These are phyloP conservation scores for Conopomorpha cramerella DNA, from an alignment of 1,140 invertebrate genomes.

Conservation along the genomic window DNA sequence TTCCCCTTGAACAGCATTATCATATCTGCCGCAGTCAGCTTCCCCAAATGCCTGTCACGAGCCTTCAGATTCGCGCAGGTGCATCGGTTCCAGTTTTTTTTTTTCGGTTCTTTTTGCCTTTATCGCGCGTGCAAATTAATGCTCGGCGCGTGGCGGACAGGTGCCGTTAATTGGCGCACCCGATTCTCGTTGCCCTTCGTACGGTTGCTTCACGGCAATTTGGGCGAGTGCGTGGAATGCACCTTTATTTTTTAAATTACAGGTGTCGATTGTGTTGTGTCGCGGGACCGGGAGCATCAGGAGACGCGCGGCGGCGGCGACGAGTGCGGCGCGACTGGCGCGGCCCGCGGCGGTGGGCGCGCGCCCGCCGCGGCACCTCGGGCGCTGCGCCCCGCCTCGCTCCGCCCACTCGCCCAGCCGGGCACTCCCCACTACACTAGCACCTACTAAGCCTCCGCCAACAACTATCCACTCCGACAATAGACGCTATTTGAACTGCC, in stretches of 20 bases:
- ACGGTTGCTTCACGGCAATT: conserved; percentile 51
- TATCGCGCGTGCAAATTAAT: conserved; percentile 48
- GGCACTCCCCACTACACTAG: conserved; percentile 12
- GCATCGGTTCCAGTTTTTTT: conserved; percentile 43
- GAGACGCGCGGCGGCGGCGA: conserved; percentile 29
- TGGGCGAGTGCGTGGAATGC: conserved; percentile 29
- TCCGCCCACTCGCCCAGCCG: no score
- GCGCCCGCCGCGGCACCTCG: conserved; percentile 30
- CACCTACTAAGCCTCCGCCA: conserved; percentile 1
- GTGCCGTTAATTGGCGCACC: conserved; percentile 43
- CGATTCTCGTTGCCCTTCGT: conserved; percentile 21
- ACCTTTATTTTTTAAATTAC: conserved; percentile 27
- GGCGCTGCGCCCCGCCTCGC: conserved; percentile 14
- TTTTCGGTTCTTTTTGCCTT: conserved; percentile 45
- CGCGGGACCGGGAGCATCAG: conserved; percentile 16
- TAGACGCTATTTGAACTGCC: not conserved
- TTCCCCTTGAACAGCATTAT: conserved; percentile 81
- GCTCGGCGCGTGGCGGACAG: conserved; percentile 43
- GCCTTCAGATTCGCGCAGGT: conserved; percentile 34
- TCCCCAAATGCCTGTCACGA: no score
- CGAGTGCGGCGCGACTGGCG: conserved; percentile 19
- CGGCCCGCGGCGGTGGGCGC: conserved; percentile 36
- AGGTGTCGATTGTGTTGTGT: conserved; percentile 12
- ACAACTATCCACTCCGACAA: not conserved
- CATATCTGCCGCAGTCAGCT: conserved; percentile 28